These are phyloP conservation scores for Catalaphyllia jardinei DNA, from an alignment of 64 coral and sea anemone genomes.

Conservation along the genomic window DNA sequence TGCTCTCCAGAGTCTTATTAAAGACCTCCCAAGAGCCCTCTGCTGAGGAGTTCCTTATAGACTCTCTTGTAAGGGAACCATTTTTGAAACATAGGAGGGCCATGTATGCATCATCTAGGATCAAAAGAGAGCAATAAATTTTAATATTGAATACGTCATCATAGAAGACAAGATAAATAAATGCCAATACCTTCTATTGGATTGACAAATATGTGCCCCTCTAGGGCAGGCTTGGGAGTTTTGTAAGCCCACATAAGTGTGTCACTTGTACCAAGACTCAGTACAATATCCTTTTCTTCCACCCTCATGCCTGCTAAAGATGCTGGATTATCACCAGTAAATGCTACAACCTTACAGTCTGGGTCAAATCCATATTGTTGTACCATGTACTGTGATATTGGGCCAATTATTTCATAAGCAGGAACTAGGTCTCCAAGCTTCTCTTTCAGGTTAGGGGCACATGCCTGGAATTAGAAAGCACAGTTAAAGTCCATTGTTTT, in stretches of 20 bases:
- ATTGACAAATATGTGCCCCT: conserved; percentile 99
- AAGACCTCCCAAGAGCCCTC: conserved; percentile 82
- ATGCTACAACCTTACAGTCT: conserved; percentile 94
- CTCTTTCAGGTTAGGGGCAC: conserved; percentile 78
- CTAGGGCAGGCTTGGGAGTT: conserved; percentile 74
- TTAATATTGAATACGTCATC: background rate
- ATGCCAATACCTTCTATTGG: conserved; percentile 74
- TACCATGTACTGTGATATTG: conserved; percentile 79
- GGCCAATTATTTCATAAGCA: conserved; percentile 65
- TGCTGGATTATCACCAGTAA: conserved; percentile 98
- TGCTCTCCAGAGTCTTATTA: conserved; percentile 60
- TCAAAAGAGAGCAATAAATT: background rate
- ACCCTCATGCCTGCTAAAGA: conserved; percentile 94
- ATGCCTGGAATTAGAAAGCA: conserved; percentile 58
- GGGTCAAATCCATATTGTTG: conserved; percentile 71
- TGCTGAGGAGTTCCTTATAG: conserved; percentile 75
- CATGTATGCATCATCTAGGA: conserved; percentile 91
- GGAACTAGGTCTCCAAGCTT: conserved; percentile 79
- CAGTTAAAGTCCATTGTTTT: background rate
- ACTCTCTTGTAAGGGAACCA: conserved; percentile 89
- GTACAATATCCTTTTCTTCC: conserved; percentile 74
- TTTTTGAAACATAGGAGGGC: conserved; percentile 97
- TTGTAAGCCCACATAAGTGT: conserved; percentile 89
- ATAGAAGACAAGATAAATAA: background rate
- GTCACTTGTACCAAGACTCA: conserved; percentile 95